Evolutionary conservation across 2,797 vertebrate genomes (phyloP).

Genomic region (Pseudochromis fuscus): DNA sequence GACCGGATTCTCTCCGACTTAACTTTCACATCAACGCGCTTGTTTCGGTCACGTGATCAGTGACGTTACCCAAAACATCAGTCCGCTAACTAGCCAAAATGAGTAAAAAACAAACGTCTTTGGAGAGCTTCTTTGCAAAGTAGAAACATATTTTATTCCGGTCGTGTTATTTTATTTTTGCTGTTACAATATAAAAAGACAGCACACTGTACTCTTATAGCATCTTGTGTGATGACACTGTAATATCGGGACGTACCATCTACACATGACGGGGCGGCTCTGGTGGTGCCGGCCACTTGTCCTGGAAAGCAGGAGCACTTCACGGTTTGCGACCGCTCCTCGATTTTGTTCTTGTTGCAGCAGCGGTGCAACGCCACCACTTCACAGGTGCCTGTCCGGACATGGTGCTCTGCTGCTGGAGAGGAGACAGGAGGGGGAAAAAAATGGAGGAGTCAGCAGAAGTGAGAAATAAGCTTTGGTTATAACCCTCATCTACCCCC

Average conservation of each 20-base stretch:
- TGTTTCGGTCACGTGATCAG: too few species aligned
- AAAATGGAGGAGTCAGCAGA: constrained; percentile 9
- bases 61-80: too few species aligned
- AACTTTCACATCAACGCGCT: too few species aligned
- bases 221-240: background rate
- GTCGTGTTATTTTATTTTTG: too few species aligned
- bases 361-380: constrained; percentile 98
- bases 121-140: too few species aligned
- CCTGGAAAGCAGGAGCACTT: constrained; percentile 99
- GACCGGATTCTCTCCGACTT: too few species aligned
- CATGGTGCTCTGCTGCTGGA: constrained; percentile 88
- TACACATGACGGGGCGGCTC: constrained; percentile 96
- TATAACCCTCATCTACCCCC: constrained; percentile 7
- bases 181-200: too few species aligned
- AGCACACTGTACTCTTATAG: background rate
- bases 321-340: constrained; percentile 97
- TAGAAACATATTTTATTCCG: too few species aligned
- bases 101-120: too few species aligned
- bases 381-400: constrained; percentile 96
- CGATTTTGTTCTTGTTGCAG: constrained; percentile 99
- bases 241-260: constrained; percentile 88
- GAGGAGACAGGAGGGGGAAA: constrained; percentile 38
- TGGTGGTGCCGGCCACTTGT: constrained; percentile 97
- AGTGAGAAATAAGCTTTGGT: constrained; percentile 1
- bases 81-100: too few species aligned